Evolutionary conservation across 2,888 invertebrate species (phyloP).

Genomic region (Linyphia triangularis): DNA sequence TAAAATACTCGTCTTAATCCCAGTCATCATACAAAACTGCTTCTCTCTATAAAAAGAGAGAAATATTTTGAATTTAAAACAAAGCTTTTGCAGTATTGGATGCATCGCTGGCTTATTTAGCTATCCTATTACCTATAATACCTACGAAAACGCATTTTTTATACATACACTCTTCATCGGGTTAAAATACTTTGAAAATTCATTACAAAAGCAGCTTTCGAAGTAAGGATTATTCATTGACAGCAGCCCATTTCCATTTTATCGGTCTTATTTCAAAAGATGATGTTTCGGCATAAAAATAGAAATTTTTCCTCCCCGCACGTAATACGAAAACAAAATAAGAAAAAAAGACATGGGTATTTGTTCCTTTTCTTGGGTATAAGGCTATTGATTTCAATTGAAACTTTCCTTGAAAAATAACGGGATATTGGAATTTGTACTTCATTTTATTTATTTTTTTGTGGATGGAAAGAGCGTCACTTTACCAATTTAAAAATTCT

Average conservation of each 20-base stretch:
- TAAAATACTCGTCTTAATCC: slow-evolving; percentile 28
- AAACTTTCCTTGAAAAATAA: slow-evolving; percentile 51
- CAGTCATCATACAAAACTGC: slow-evolving; percentile 25
- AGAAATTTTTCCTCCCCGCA: slow-evolving; percentile 28
- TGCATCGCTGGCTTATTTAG: slow-evolving; percentile 46
- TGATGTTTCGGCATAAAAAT: slow-evolving; percentile 56
- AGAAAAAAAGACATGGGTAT: slow-evolving; percentile 21
- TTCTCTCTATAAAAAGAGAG: background rate
- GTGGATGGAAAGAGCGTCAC: slow-evolving; percentile 42
- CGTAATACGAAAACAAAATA: slow-evolving; percentile 19
- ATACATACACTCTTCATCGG: slow-evolving; percentile 31
- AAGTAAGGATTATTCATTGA: slow-evolving; percentile 53
- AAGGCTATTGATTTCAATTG: slow-evolving; percentile 54
- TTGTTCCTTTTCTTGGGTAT: slow-evolving; percentile 34
- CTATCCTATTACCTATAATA: slow-evolving; percentile 56
- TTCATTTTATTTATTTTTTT: slow-evolving; percentile 43
- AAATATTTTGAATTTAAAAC: slow-evolving; percentile 48
- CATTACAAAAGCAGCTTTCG: slow-evolving; percentile 35
- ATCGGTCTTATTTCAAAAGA: slow-evolving; percentile 58
- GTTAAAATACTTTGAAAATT: slow-evolving; percentile 56
- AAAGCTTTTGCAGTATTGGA: slow-evolving; percentile 36
- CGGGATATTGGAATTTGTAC: slow-evolving; percentile 59
- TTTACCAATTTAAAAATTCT: slow-evolving; percentile 37
- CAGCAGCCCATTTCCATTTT: slow-evolving; percentile 48
- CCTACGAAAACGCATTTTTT: slow-evolving; percentile 48